phyloP scores from a whole-genome alignment of 2,113 vertebrate genomes.

The Lynx canadensis region DNA sequence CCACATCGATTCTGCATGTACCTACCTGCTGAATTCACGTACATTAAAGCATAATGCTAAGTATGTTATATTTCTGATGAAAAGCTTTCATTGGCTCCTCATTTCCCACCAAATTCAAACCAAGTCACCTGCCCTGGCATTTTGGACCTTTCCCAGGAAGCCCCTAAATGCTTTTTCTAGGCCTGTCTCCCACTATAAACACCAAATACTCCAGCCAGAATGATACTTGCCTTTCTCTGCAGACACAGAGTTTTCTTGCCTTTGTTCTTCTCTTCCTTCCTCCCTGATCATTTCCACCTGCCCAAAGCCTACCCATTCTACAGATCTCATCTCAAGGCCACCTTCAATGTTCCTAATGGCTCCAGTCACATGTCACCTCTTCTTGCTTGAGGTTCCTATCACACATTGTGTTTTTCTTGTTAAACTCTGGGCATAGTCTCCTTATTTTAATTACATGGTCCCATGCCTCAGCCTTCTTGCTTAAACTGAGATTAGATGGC shows the following conservation, averaged over 20 bases:
- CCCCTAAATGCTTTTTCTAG: constrained; percentile 20
- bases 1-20: constrained; percentile 31
- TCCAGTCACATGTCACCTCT: background rate
- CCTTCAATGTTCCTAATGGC: background rate
- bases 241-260: background rate
- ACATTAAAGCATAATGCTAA: background rate
- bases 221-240: background rate
- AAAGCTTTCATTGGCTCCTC: constrained; percentile 5
- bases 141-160: background rate
- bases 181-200: background rate
- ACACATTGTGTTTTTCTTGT: background rate
- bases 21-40: background rate
- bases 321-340: background rate
- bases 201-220: background rate
- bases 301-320: background rate
- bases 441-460: background rate
- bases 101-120: constrained; percentile 41
- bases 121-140: background rate
- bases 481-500: background rate
- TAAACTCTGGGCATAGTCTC: background rate
- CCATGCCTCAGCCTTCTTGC: background rate
- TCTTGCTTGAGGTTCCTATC: background rate
- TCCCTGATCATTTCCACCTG: background rate
- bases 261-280: background rate
- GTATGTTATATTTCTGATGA: background rate